A percentile compares a stretch with the other conserved stretches of the same genome.
Evolutionary conservation across 2,113 vertebrate species (phyloP).

Genomic region (Calypte anna): DNA sequence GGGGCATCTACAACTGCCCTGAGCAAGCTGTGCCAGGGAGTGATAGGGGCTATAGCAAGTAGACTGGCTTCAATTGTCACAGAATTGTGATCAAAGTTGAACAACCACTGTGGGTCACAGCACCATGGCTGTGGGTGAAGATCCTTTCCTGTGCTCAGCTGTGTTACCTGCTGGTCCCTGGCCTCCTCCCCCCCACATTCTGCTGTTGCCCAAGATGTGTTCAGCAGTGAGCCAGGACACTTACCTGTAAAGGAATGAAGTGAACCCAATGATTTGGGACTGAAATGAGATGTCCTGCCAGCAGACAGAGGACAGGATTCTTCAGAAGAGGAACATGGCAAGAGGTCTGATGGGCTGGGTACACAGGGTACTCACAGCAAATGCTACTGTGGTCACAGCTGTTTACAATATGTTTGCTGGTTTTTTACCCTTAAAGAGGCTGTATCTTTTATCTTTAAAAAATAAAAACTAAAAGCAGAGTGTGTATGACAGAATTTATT

Average conservation of each 20-base stretch:
- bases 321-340: background rate
- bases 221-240: background rate
- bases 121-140: fast-evolving
- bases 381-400: background rate
- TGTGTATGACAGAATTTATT: background rate
- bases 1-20: too few species aligned
- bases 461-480: background rate
- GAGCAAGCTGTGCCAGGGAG: too few species aligned
- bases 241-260: background rate
- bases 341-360: background rate
- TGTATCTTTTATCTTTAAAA: background rate
- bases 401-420: background rate
- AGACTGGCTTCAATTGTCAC: background rate
- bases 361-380: background rate
- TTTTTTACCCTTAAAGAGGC: background rate
- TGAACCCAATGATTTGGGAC: background rate
- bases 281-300: background rate
- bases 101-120: background rate
- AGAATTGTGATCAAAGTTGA: background rate
- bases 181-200: background rate
- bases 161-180: background rate
- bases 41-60: background rate
- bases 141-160: background rate
- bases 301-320: background rate
- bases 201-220: fast-evolving